These are phyloP conservation scores for Meda fulgida DNA, from an alignment of 2,797 vertebrate genomes.

Conservation along the genomic window DNA sequence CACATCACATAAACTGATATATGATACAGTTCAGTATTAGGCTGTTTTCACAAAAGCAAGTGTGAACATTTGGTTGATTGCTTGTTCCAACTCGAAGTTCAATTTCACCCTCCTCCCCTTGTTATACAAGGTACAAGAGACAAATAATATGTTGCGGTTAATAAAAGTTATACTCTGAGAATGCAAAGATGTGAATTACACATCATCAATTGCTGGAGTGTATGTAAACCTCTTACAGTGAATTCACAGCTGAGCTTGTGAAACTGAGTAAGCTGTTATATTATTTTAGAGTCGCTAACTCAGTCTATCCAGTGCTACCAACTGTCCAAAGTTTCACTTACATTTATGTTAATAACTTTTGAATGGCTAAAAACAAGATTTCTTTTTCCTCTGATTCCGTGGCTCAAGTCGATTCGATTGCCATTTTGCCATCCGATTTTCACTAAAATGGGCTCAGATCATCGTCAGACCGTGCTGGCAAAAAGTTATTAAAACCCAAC, in stretches of 20 bases:
- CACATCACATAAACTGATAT: background rate
- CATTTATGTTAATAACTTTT: too few relatives aligned
- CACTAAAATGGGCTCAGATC: too few relatives aligned
- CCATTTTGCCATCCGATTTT: too few relatives aligned
- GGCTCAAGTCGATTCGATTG: too few relatives aligned
- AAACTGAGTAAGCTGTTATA: background rate
- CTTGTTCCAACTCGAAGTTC: background rate
- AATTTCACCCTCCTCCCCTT: background rate
- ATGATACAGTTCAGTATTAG: background rate
- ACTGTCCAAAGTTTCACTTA: too few relatives aligned
- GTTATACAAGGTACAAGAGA: background rate
- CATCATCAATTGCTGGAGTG: background rate
- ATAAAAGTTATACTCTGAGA: conserved; percentile 6
- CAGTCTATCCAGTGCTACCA: too few relatives aligned
- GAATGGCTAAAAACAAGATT: too few relatives aligned
- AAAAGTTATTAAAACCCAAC: too few relatives aligned
- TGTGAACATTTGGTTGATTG: background rate
- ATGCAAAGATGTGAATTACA: conserved; percentile 21
- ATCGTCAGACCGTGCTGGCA: too few relatives aligned
- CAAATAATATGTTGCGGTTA: background rate
- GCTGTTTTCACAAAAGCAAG: conserved; percentile 1
- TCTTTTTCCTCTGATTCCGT: too few relatives aligned
- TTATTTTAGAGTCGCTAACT: too few relatives aligned
- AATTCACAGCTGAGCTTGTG: background rate
- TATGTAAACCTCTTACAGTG: background rate